Conservation (phyloP, 2,888 invertebrate species). For the Acleris laterana region DNA sequence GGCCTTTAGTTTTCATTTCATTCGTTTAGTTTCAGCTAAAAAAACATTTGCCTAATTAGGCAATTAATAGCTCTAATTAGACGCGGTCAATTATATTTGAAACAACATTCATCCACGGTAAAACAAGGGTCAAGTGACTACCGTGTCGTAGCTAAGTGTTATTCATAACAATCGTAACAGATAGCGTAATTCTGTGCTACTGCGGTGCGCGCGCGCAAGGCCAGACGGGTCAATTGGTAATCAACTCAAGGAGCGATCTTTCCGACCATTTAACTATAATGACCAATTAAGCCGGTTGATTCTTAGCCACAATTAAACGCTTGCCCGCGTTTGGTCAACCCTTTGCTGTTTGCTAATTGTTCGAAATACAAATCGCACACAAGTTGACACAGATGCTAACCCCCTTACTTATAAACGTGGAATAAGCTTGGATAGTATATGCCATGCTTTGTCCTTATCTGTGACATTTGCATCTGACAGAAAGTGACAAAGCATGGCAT, state of each 20-base stretch:
- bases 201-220: constrained; percentile 52
- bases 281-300: constrained; percentile 75
- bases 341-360: constrained; percentile 42
- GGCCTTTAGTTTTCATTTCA: too few species aligned
- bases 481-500: too few species aligned
- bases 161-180: constrained; percentile 39
- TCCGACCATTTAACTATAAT: constrained; percentile 61
- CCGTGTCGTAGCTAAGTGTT: constrained; percentile 33
- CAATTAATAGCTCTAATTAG: too few species aligned
- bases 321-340: constrained; percentile 52
- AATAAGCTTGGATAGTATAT: too few species aligned
- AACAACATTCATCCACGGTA: not conserved
- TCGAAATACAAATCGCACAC: constrained; percentile 23
- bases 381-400: too few species aligned
- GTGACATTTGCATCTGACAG: too few species aligned
- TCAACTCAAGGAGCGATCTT: constrained; percentile 68
- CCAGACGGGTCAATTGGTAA: constrained; percentile 75
- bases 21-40: too few species aligned
- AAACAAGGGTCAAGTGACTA: constrained; percentile 29
- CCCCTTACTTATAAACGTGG: too few species aligned
- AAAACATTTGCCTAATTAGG: too few species aligned
- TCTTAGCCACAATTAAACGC: constrained; percentile 68
- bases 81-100: too few species aligned
- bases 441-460: too few species aligned
- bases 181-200: constrained; percentile 44